Evolutionary conservation across 1,140 invertebrate genomes (phyloP).

Genomic region (Psix sp.): DNA sequence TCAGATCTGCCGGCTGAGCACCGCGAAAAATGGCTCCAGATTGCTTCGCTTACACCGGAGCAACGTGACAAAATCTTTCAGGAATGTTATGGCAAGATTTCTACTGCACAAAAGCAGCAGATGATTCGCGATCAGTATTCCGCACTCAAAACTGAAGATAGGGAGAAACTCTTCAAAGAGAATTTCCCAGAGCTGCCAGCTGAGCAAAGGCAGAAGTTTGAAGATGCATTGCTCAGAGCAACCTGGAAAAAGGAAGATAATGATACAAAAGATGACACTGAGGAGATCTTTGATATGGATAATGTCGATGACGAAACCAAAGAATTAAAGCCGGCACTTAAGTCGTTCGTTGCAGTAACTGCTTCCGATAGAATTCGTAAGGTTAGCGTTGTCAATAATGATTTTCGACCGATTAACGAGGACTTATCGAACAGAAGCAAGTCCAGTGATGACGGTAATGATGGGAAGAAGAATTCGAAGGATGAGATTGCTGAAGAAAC

Average conservation of each 20-base stretch:
- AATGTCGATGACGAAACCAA: slow-evolving; percentile 79
- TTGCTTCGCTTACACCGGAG: slow-evolving; percentile 70
- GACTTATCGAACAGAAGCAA: slow-evolving; percentile 67
- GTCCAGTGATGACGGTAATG: slow-evolving; percentile 65
- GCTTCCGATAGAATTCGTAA: slow-evolving; percentile 71
- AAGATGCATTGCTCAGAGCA: slow-evolving; percentile 69
- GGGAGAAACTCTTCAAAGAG: slow-evolving; percentile 73
- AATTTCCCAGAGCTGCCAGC: slow-evolving; percentile 74
- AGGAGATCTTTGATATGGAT: slow-evolving; percentile 84
- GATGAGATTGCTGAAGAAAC: slow-evolving; percentile 67
- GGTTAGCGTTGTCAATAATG: slow-evolving; percentile 78
- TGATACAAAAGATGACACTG: slow-evolving; percentile 64
- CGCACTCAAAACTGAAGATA: slow-evolving; percentile 71
- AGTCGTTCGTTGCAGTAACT: slow-evolving; percentile 73
- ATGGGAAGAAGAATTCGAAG: slow-evolving; percentile 67
- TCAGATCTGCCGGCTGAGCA: slow-evolving; percentile 72
- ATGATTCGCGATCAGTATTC: slow-evolving; percentile 75
- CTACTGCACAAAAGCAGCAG: slow-evolving; percentile 71
- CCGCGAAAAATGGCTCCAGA: slow-evolving; percentile 73
- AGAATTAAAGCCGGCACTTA: slow-evolving; percentile 65
- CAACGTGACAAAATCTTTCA: slow-evolving; percentile 73
- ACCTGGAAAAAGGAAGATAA: slow-evolving; percentile 64
- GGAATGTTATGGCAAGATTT: slow-evolving; percentile 70
- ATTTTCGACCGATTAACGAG: slow-evolving; percentile 79
- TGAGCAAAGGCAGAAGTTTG: slow-evolving; percentile 72